Percentiles rank a stretch among this genome's conserved stretches.
These are phyloP conservation scores for Sebastes trivittatus DNA, from an alignment of 2,797 vertebrate species.

Conservation along the genomic window DNA sequence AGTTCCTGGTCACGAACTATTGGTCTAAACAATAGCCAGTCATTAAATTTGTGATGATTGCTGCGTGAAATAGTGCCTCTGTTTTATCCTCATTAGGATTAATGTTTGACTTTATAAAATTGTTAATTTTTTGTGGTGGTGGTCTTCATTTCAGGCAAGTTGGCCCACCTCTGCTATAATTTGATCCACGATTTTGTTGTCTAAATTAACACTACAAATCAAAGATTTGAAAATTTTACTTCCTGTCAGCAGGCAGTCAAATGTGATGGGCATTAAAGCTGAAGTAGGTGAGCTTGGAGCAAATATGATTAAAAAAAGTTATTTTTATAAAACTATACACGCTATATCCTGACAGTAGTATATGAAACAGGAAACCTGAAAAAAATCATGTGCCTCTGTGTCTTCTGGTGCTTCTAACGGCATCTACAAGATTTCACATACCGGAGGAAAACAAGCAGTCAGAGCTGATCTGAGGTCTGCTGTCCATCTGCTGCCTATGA, in stretches of 20 bases:
- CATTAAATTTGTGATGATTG: background rate
- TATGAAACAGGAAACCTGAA: no score
- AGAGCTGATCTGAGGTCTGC: no score
- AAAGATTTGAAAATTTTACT: background rate
- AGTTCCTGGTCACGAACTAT: background rate
- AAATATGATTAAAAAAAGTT: no score
- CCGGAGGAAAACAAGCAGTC: no score
- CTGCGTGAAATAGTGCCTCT: background rate
- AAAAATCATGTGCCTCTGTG: no score
- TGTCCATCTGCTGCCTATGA: no score
- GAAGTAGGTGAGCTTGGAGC: accelerated
- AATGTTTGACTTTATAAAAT: background rate
- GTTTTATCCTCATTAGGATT: background rate
- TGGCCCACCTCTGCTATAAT: background rate
- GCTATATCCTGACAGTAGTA: accelerated
- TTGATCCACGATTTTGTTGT: background rate
- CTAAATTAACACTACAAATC: no score
- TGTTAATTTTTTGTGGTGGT: background rate
- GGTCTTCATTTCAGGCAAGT: background rate
- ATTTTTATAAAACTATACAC: no score
- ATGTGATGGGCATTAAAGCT: background rate
- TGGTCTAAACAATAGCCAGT: background rate
- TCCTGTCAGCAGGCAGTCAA: background rate
- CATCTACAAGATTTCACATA: no score
- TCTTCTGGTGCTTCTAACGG: accelerated